A percentile compares a stretch with the other conserved stretches of the same genome.
phyloP scores from a whole-genome alignment of 2,888 invertebrate species.

The Pyrrhia umbra region DNA sequence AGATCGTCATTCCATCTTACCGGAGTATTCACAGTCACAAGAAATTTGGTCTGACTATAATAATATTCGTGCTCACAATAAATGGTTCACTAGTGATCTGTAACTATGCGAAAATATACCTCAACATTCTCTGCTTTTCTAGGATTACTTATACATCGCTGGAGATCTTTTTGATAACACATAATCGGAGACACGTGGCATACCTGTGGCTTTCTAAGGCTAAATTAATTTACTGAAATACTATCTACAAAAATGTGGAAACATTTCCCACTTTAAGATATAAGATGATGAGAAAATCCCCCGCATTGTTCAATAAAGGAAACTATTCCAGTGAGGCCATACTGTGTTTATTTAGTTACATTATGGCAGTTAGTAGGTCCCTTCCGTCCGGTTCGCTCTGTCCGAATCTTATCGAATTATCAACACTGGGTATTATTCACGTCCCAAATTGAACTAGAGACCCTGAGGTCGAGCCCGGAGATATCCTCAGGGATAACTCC shows the following conservation, averaged over 20 bases:
- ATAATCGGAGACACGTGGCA: not conserved
- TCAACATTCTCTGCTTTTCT: not conserved
- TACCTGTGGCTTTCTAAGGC: not conserved
- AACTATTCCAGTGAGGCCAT: constrained; percentile 9
- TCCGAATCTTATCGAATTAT: constrained; percentile 53
- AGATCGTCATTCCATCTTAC: no score
- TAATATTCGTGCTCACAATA: no score
- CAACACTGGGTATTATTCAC: constrained; percentile 40
- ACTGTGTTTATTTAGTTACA: constrained; percentile 48
- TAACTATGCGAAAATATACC: not conserved
- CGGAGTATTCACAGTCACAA: no score
- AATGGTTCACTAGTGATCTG: no score
- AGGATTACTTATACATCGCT: no score
- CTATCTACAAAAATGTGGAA: no score
- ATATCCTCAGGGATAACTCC: constrained; percentile 14
- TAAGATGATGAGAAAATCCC: constrained; percentile 13
- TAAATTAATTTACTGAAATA: not conserved
- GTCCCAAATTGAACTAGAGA: constrained; percentile 33
- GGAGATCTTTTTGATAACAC: not conserved
- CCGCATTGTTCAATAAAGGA: constrained; percentile 9
- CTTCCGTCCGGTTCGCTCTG: constrained; percentile 16
- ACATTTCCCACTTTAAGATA: not conserved
- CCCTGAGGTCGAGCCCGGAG: not conserved
- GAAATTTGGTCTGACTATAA: no score
- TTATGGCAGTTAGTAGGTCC: constrained; percentile 37